phyloP scores from a whole-genome alignment of 2,113 vertebrate species.

The Sakesphorus luctuosus region DNA sequence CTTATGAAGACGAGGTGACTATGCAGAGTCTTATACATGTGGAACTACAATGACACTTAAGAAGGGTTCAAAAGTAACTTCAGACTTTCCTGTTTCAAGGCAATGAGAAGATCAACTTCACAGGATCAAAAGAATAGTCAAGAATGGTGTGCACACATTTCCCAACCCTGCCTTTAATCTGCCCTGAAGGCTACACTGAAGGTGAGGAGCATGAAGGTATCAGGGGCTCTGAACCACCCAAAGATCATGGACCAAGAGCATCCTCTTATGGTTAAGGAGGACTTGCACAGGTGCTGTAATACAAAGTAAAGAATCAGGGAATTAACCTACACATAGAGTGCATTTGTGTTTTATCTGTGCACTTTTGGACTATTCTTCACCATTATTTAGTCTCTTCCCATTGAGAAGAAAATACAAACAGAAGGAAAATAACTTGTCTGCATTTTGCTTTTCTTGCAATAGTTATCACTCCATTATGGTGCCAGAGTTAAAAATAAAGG shows the following conservation, averaged over 20 bases:
- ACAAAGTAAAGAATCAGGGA: not conserved
- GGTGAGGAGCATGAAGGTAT: rapidly evolving
- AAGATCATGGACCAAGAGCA: not conserved
- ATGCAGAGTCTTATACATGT: not conserved
- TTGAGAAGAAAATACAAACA: not conserved
- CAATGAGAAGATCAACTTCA: not conserved
- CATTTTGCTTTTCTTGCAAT: not conserved
- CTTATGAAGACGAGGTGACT: not conserved
- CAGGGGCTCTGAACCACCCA: not conserved
- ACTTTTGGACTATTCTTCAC: not conserved
- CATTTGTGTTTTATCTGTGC: not conserved
- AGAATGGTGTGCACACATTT: not conserved
- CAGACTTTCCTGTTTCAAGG: not conserved
- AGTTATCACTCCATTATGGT: not conserved
- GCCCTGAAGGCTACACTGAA: rapidly evolving
- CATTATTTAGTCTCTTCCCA: not conserved
- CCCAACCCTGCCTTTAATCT: not conserved
- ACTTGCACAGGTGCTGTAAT: not conserved
- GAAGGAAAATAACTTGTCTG: not conserved
- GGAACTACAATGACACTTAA: not conserved
- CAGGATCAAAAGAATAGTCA: not conserved
- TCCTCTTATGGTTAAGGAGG: not conserved
- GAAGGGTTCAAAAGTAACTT: not conserved
- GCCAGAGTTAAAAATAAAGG: not conserved
- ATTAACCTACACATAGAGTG: not conserved